Evolutionary conservation across 2,888 invertebrate species (phyloP), one percentile per base, ranked within the genome.

Genomic region (Siphlonurus alternatus): DNA sequence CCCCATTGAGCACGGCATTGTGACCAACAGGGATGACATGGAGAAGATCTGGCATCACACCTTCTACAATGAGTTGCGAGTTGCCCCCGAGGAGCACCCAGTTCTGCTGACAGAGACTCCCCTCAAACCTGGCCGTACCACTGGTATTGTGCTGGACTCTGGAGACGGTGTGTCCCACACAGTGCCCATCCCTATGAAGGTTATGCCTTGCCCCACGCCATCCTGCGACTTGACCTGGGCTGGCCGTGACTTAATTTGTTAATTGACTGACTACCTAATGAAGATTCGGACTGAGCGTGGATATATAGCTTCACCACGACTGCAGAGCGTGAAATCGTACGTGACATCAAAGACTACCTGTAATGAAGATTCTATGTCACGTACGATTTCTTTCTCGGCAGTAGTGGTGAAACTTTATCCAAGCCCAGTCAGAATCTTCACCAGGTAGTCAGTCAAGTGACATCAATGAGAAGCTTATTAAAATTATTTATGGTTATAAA

Each of bases 341-440:
- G 93, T 72, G 93, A 95, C 78, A 93, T 95, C 79, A 93, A 93
- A 80, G 93, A 93, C 76, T 93, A 93, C 79, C 81, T 93, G 70
- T 93, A n/a, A n/a, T n/a, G n/a, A n/a, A n/a, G n/a, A n/a, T n/a
- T n/a, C n/a, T n/a, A n/a, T n/a, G n/a, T n/a, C n/a, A n/a, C n/a
- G n/a, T n/a, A n/a, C n/a, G n/a, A n/a, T n/a, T n/a, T n/a, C n/a
- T n/a, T n/a, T n/a, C n/a, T n/a, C n/a, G n/a, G n/a, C n/a, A n/a
- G n/a, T n/a, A n/a, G n/a, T n/a, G n/a, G n/a, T n/a, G n/a, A n/a
- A n/a, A n/a, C n/a, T n/a, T n/a, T n/a, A n/a, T n/a, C n/a, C n/a
- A n/a, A n/a, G n/a, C n/a, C n/a, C n/a, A n/a, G n/a, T n/a, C n/a
- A n/a, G n/a, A n/a, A n/a, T n/a, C n/a, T n/a, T n/a, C n/a, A n/a